Evolutionary conservation across 2,888 invertebrate genomes (phyloP), one percentile per base, ranked within the genome.

Genomic region (Allophyes oxyacanthae): DNA sequence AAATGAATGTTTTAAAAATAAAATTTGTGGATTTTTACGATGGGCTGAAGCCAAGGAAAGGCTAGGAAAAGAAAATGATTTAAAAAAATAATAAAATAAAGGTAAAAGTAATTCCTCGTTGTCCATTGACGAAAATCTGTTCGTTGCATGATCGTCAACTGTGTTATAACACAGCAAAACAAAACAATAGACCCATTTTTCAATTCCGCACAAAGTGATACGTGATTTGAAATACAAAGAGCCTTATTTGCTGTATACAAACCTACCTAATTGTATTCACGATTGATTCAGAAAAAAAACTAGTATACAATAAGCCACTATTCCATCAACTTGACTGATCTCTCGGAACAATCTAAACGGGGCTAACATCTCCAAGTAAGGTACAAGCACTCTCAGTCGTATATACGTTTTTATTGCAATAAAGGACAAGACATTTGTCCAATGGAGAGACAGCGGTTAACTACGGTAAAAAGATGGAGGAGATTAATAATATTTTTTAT

Each of bases 371-470:
- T 49, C 67, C 42, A 40, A 40, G 48, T 55, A 67, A 42, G 55
- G 46, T 28, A 52, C 41, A 42, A 40, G 8, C 26, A 65, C 13
- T 43, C 42, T 58, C 50, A 53, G 38, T 42, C 44, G 37, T 51
- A 41, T 38, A 34, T 54, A 6, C 14, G 54, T 72, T 72, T 70
- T 64, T 72, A 52, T 64, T n/a, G 30, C 25, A 9, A 37, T 43
- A 20, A 26, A 8, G 8, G 45, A 62, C 50, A 51, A 58, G 67
- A 53, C 68, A 59, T 59, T 53, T 64, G 53, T 72, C 56, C 9
- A 25, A 49, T 43, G 44, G 41, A 45, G 14, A 46, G 59, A 70
- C 72, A 64, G 53, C 50, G 38, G n/a, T 37, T 62, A 45, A 63
- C 38, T 42, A 8, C 38, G 33, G 36, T 36, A 63, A 67, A 58